A percentile compares a stretch with the other conserved stretches of the same genome.
phyloP scores from a whole-genome alignment of 2,113 vertebrate species.

The Paedocypris sp. region DNA sequence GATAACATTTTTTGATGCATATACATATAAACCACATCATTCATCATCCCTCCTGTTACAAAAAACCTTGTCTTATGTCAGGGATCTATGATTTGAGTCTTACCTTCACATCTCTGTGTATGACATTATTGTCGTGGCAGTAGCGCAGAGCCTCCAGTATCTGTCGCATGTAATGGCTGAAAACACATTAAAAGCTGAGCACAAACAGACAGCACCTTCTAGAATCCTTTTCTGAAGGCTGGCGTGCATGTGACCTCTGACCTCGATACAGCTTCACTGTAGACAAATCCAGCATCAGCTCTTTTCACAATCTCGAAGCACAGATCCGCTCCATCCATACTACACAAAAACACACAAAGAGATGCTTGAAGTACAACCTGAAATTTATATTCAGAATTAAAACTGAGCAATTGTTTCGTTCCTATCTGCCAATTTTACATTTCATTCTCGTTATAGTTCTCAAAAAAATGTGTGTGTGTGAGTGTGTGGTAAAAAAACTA shows the following conservation, averaged over 20 bases:
- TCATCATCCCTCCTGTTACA: too few species aligned
- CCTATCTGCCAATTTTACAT: too few species aligned
- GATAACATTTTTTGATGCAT: too few species aligned
- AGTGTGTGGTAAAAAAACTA: too few species aligned
- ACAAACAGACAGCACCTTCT: background rate
- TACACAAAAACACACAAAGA: conserved; percentile 32
- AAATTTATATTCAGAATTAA: background rate
- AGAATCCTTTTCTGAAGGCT: too few species aligned
- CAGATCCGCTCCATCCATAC: conserved; percentile 88
- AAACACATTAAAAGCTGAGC: background rate
- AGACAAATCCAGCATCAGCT: conserved; percentile 85
- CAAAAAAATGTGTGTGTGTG: too few species aligned
- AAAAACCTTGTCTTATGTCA: too few species aligned
- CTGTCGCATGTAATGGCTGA: conserved; percentile 97
- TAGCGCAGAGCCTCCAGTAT: conserved; percentile 95
- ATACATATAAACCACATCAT: too few species aligned
- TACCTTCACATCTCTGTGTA: conserved; percentile 98
- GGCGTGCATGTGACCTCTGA: conserved; percentile 40
- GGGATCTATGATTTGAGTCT: background rate
- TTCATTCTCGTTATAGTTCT: too few species aligned
- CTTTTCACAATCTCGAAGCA: conserved; percentile 89
- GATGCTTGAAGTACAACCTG: background rate
- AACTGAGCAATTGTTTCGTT: too few species aligned
- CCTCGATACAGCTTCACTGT: conserved; percentile 88
- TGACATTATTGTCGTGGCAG: conserved; percentile 98